A percentile compares a stretch with the other conserved stretches of the same genome.
These are phyloP conservation scores for Apis florea DNA, from an alignment of 1,140 invertebrate species.

Conservation along the genomic window DNA sequence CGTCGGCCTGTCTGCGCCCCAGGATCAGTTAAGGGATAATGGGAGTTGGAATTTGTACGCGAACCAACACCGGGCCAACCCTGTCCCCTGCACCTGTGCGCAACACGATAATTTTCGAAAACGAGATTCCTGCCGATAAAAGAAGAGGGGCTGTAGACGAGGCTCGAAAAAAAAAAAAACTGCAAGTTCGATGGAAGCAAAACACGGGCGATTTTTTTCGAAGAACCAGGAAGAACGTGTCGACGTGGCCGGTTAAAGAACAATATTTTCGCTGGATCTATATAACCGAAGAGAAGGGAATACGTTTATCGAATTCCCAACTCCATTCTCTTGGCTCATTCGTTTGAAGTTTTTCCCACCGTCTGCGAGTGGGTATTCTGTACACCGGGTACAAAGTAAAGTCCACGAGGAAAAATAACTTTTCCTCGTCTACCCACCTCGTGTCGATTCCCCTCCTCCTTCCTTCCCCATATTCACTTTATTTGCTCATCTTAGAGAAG, in stretches of 20 bases:
- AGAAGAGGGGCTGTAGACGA: neutral
- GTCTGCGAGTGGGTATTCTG: conserved; percentile 20
- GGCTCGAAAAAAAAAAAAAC: neutral
- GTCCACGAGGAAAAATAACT: conserved; percentile 41
- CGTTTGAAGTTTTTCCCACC: conserved; percentile 35
- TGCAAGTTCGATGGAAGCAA: conserved; percentile 46
- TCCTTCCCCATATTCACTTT: neutral
- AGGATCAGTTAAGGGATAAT: conserved; percentile 50
- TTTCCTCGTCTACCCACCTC: neutral
- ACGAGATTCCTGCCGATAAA: conserved; percentile 39
- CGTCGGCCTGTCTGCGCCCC: conserved; percentile 35
- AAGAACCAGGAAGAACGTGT: conserved; percentile 12
- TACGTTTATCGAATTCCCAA: conserved; percentile 50
- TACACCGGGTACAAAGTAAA: conserved; percentile 20
- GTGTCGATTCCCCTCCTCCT: neutral
- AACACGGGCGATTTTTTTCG: conserved; percentile 37
- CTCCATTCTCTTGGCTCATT: conserved; percentile 24
- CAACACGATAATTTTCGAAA: conserved; percentile 38
- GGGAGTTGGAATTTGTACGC: conserved; percentile 17
- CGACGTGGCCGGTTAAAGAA: conserved; percentile 46
- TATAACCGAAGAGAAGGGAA: conserved; percentile 40
- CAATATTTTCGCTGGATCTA: conserved; percentile 49
- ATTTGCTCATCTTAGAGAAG: neutral
- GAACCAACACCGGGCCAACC: neutral
- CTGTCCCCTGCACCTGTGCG: neutral